These are phyloP conservation scores for Ammodramus savannarum DNA, from an alignment of 2,113 vertebrate genomes.

Conservation along the genomic window DNA sequence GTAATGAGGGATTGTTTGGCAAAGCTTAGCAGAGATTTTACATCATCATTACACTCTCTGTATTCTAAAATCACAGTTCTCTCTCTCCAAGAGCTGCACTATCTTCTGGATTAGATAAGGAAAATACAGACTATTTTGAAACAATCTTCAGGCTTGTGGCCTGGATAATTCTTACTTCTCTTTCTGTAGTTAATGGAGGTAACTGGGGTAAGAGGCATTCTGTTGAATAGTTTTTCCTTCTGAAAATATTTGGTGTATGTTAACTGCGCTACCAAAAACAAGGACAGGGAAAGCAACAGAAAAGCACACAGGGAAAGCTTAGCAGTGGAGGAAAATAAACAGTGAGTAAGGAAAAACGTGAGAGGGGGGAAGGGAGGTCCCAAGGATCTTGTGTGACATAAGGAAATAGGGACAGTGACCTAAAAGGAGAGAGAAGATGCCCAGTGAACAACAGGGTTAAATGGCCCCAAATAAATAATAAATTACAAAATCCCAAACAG, in stretches of 20 bases:
- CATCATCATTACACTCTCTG: not conserved
- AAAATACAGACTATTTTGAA: not conserved
- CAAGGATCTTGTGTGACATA: not conserved
- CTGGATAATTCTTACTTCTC: not conserved
- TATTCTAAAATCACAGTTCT: not conserved
- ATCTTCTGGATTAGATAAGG: not conserved
- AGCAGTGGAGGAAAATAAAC: not conserved
- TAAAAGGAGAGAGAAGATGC: not conserved
- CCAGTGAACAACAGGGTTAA: not conserved
- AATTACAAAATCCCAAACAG: not conserved
- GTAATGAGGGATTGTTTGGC: constrained; percentile 7
- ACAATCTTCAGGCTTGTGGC: not conserved
- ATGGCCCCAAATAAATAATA: not conserved
- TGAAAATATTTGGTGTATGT: not conserved
- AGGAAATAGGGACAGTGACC: not conserved
- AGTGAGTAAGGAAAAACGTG: not conserved
- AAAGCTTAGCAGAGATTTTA: not conserved
- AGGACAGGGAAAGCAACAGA: not conserved
- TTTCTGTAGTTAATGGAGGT: not conserved
- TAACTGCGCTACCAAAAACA: not conserved
- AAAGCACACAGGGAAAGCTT: not conserved
- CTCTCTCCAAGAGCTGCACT: not conserved
- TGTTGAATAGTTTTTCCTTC: not conserved
- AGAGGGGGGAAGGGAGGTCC: not conserved
- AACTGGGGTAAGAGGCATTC: not conserved